phyloP scores from a whole-genome alignment of 2,113 vertebrate genomes.

The Emydocephalus ijimae region DNA sequence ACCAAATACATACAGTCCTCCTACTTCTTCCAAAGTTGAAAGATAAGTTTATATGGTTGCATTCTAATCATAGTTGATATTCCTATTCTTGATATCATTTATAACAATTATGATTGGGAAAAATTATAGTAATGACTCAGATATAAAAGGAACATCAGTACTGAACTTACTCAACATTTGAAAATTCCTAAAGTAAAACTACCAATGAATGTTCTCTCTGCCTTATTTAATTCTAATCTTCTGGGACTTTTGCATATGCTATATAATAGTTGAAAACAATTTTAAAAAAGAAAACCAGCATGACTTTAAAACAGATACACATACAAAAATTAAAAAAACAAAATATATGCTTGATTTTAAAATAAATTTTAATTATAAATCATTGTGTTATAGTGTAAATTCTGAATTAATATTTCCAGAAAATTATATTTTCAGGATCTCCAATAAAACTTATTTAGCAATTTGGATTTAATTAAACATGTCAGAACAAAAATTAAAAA shows the following conservation, averaged over 20 bases:
- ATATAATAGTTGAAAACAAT: neutral
- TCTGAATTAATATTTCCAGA: neutral
- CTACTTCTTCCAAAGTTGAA: neutral
- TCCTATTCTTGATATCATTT: neutral
- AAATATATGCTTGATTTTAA: neutral
- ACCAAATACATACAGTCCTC: too few relatives aligned
- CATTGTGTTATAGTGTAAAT: neutral
- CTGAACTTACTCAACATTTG: neutral
- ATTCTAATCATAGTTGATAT: neutral
- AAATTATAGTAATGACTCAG: neutral
- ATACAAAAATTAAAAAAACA: neutral
- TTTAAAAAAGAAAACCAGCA: neutral
- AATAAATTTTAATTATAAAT: neutral
- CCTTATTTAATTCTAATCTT: neutral
- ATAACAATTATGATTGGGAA: neutral
- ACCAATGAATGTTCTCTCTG: neutral
- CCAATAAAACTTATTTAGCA: neutral
- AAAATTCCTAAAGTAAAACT: neutral
- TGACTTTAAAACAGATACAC: neutral
- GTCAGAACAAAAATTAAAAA: neutral
- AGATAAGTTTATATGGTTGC: neutral
- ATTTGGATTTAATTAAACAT: neutral
- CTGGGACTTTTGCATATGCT: neutral
- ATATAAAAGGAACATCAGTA: neutral
- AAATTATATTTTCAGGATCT: neutral